Evolutionary conservation across 2,888 invertebrate genomes (phyloP).

Genomic region (Dioctria rufipes): DNA sequence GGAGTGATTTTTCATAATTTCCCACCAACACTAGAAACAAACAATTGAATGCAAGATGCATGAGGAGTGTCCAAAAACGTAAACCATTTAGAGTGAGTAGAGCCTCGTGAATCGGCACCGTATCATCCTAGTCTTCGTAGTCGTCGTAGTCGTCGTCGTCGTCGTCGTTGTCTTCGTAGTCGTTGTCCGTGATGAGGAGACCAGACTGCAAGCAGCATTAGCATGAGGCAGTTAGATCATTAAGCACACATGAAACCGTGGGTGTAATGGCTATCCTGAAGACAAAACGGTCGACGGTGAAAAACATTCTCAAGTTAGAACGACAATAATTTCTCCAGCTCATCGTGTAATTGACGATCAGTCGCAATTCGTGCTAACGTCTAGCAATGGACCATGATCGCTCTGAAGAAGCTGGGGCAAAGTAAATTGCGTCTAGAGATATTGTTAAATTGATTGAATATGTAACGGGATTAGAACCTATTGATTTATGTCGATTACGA

Average conservation of each 20-base stretch:
- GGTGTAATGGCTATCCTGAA: slow-evolving; percentile 31
- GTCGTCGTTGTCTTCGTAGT: neutral
- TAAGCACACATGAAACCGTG: slow-evolving; percentile 39
- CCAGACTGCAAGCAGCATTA: slow-evolving; percentile 10
- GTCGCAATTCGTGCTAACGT: slow-evolving; percentile 1
- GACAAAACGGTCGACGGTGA: slow-evolving; percentile 25
- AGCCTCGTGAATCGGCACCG: neutral
- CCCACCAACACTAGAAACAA: slow-evolving; percentile 47
- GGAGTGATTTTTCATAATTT: slow-evolving; percentile 49
- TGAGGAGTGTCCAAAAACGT: slow-evolving; percentile 45
- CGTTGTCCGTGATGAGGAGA: neutral
- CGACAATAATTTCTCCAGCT: slow-evolving; percentile 45
- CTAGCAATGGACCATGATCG: slow-evolving; percentile 14
- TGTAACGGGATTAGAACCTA: slow-evolving; percentile 56
- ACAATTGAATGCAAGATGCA: slow-evolving; percentile 37
- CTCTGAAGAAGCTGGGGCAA: neutral
- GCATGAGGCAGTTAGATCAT: slow-evolving; percentile 39
- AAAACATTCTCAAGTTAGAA: slow-evolving; percentile 29
- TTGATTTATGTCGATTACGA: slow-evolving; percentile 55
- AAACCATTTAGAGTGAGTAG: slow-evolving; percentile 17
- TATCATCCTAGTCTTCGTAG: neutral
- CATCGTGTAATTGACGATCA: slow-evolving; percentile 46
- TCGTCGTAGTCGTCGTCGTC: neutral
- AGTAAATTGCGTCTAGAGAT: slow-evolving; percentile 44
- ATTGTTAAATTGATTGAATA: slow-evolving; percentile 59